These are phyloP conservation scores for Apodemus sylvaticus DNA, from an alignment of 2,113 vertebrate genomes.

Conservation along the genomic window DNA sequence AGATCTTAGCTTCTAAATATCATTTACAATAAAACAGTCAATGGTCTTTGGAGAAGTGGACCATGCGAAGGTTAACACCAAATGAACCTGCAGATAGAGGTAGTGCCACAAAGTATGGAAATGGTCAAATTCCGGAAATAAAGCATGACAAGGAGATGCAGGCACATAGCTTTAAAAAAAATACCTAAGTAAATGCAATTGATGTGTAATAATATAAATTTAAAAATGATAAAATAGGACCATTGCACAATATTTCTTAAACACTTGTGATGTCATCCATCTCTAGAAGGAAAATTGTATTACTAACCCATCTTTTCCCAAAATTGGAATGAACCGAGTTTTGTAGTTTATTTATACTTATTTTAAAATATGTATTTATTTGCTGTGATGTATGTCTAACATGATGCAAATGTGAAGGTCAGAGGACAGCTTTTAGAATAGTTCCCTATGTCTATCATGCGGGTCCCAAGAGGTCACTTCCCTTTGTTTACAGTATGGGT, in stretches of 20 bases:
- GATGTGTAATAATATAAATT: background rate
- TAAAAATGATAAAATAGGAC: background rate
- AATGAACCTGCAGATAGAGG: background rate
- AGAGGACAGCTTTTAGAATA: background rate
- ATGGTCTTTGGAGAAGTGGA: background rate
- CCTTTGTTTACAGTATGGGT: background rate
- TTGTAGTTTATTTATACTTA: background rate
- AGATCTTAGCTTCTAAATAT: background rate
- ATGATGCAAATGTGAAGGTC: background rate
- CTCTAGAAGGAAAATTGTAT: background rate
- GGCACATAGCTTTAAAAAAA: background rate
- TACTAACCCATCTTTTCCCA: background rate
- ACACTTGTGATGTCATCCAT: background rate
- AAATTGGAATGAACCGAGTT: background rate
- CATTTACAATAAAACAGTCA: background rate
- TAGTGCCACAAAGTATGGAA: background rate
- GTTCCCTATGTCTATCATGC: background rate
- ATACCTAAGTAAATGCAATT: background rate
- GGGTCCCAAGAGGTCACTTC: background rate
- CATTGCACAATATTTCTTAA: background rate
- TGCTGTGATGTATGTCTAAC: background rate
- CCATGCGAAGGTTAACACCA: background rate
- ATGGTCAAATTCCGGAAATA: background rate
- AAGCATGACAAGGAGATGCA: background rate
- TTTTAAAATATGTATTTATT: background rate